These are phyloP conservation scores for Manacus vitellinus DNA, from an alignment of 2,113 vertebrate genomes.

Conservation along the genomic window DNA sequence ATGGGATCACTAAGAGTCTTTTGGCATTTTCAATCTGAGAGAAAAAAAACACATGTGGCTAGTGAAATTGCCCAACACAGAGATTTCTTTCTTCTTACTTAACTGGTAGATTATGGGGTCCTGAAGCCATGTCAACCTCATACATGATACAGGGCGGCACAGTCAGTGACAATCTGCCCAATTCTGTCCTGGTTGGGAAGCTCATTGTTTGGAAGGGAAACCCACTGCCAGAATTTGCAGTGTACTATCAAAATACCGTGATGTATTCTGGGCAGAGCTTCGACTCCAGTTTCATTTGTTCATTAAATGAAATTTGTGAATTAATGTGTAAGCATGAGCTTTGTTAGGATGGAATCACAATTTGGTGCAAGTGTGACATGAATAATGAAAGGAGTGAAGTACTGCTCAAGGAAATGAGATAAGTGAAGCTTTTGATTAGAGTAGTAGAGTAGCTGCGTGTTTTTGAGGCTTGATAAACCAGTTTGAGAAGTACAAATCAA, in stretches of 20 bases:
- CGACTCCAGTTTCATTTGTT: neutral
- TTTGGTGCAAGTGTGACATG: neutral
- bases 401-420: conserved; percentile 46
- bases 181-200: neutral
- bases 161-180: neutral
- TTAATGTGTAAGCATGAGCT: neutral
- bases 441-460: neutral
- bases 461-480: conserved; percentile 36
- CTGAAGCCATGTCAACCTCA: neutral
- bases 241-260: accelerated
- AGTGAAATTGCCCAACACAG: conserved; percentile 7
- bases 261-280: neutral
- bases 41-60: conserved; percentile 1
- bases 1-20: conserved; percentile 36
- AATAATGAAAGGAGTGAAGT: conserved; percentile 13
- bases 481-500: conserved; percentile 14
- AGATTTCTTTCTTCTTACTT: neutral
- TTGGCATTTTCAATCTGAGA: conserved; percentile 33
- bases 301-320: conserved; percentile 20
- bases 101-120: neutral
- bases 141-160: neutral
- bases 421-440: conserved; percentile 36
- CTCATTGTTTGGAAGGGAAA: neutral
- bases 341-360: neutral
- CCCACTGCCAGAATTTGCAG: neutral